Percentiles rank a stretch among this genome's conserved stretches.
These are phyloP conservation scores for Andrena flavipes DNA, from an alignment of 2,888 invertebrate species.

Conservation along the genomic window DNA sequence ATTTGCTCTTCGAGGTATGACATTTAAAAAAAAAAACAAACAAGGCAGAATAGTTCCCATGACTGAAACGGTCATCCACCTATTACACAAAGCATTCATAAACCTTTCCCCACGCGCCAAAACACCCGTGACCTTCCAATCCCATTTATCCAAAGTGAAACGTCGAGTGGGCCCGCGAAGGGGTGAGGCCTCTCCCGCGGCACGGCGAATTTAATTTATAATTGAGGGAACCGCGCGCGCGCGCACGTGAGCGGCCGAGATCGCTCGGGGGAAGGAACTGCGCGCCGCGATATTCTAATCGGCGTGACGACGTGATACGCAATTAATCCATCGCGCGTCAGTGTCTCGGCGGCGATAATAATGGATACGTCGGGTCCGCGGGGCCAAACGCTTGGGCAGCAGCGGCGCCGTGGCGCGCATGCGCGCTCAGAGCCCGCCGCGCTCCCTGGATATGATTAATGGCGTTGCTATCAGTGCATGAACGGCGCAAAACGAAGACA, in stretches of 20 bases:
- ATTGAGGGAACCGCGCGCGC: slow-evolving; percentile 32
- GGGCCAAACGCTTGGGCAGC: slow-evolving; percentile 11
- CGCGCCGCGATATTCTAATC: slow-evolving; percentile 69
- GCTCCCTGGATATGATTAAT: slow-evolving; percentile 73
- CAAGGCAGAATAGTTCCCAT: no score
- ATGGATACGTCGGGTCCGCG: slow-evolving; percentile 66
- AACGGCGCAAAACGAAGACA: slow-evolving; percentile 78
- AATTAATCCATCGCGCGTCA: slow-evolving; percentile 79
- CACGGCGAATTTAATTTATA: slow-evolving; percentile 61
- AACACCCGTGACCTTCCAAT: not conserved
- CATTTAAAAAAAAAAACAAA: no score
- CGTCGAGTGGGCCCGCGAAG: not conserved
- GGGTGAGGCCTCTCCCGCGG: slow-evolving; percentile 7
- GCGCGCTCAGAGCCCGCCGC: not conserved
- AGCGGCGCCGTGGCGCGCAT: not conserved
- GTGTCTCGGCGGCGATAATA: slow-evolving; percentile 50
- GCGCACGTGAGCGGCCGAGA: slow-evolving; percentile 16
- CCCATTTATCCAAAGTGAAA: not conserved
- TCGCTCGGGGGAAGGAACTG: slow-evolving; percentile 47
- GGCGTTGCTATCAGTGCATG: slow-evolving; percentile 76
- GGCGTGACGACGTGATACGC: slow-evolving; percentile 77
- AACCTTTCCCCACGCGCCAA: no score
- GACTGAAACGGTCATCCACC: no score
- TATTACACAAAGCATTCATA: no score
- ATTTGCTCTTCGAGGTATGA: no score